Evolutionary conservation across 2,888 invertebrate species (phyloP), one percentile per base, ranked within the genome.

Genomic region (Fragum whitleyi): DNA sequence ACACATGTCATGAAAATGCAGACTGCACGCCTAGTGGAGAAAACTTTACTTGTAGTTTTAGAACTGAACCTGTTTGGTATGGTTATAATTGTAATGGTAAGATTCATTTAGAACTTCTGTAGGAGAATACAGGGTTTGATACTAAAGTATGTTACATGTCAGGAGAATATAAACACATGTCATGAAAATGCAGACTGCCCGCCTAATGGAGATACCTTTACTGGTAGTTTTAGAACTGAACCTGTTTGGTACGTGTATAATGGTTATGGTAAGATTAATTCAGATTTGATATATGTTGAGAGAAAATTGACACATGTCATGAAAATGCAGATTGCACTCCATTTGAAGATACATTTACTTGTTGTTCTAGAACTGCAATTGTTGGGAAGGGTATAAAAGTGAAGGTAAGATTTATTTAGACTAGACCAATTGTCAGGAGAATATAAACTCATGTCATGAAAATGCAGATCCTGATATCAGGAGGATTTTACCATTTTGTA

Each of bases 121-220:
- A n/a, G n/a, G n/a, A n/a, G n/a, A n/a, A n/a, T n/a, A n/a, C n/a
- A n/a, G n/a, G n/a, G n/a, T n/a, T n/a, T n/a, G n/a, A n/a, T n/a
- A n/a, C n/a, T n/a, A n/a, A n/a, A n/a, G n/a, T n/a, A n/a, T n/a
- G n/a, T n/a, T n/a, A n/a, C n/a, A n/a, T 92, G 92, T 70, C 62
- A 67, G n/a, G 87, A 90, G 23, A 88, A 86, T 16, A 81, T 77
- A 7, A 81, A 83, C 55, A 81, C 74, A 14, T 98, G 98, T 93
- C 96, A 96, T 0, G 95, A 95, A 29, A 96, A 98, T 92, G 97
- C 98, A 91, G 95, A 96, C 1, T 99, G 99, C 92, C 95, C 97
- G 0, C 96, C 96, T 0, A 96, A 97, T 87, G 97, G 96, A 1
- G 96, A 96, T 88, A 88, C 95, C 0, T 98, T 96, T 92, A 95